Evolutionary conservation across 2,888 invertebrate genomes (phyloP), one percentile per base, ranked within the genome.

Genomic region (Napeogenes sylphis): DNA sequence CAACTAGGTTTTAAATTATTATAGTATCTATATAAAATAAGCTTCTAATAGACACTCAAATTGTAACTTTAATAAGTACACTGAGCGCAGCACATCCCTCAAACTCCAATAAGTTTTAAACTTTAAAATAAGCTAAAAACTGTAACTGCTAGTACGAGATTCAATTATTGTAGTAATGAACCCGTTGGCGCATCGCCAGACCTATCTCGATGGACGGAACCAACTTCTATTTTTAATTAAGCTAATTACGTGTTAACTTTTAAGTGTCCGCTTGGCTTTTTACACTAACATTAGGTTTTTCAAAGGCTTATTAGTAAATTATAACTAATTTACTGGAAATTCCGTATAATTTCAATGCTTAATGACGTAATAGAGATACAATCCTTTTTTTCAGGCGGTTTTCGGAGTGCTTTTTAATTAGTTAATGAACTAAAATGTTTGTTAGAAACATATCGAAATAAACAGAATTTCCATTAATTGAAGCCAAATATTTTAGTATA

Each of bases 101-200:
- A 51, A 51, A 12, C 30, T 51, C 10, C 12, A 51, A 51, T 51
- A 51, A 51, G 51, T 51, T 51, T 30, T 30, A 51, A 51, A 51
- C 30, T 51, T 51, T 51, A 51, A 51, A 51, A 51, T 51, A 51
- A 51, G 51, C 51, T 51, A 51, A 51, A 51, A 51, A 51, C 30
- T 51, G 51, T 30, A 51, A 51, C 51, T 51, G 51, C 51, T 12
- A 51, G 51, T 21, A 51, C 51, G 30, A 51, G 51, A 51, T 51
- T 51, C 51, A 51, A 51, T 51, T 51, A 51, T 59, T 21, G 38
- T 32, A 59, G 54, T 53, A 68, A 68, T 63, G 65, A 69, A 66
- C 61, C 65, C 63, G 61, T 65, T 68, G 68, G 68, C 66, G 59
- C 47, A 45, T 38, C 47, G 64, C 66, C 68, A 68, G 58, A 54